A percentile compares a stretch with the other conserved stretches of the same genome.
Evolutionary conservation across 2,797 vertebrate genomes (phyloP).

Genomic region (Lepus townsendii): DNA sequence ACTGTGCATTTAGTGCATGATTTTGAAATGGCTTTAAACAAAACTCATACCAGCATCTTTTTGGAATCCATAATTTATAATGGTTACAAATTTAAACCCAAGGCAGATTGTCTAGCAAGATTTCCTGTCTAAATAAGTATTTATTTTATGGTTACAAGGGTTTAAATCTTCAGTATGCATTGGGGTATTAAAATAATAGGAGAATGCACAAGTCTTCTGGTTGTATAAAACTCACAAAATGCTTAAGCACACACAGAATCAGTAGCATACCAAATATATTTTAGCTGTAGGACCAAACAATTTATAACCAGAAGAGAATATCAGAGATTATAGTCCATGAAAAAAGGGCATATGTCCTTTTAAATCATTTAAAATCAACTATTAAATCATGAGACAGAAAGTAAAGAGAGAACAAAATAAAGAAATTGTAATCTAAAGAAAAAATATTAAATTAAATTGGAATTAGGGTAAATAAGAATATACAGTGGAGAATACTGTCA

Average conservation of each 20-base stretch:
- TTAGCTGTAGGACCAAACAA: not conserved
- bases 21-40: not conserved
- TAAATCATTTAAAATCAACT: slow-evolving; percentile 16
- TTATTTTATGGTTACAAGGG: not conserved
- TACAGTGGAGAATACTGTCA: not conserved
- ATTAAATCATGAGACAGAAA: not conserved
- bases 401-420: not conserved
- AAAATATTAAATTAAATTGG: slow-evolving; percentile 7
- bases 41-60: not conserved
- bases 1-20: not conserved
- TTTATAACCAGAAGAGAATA: not conserved
- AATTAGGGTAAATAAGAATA: slow-evolving; percentile 5
- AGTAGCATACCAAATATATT: not conserved
- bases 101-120: not conserved
- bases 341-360: not conserved
- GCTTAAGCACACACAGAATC: not conserved
- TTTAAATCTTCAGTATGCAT: not conserved
- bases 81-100: not conserved
- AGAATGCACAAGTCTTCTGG: not conserved
- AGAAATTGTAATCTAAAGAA: slow-evolving; percentile 32
- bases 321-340: not conserved
- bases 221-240: not conserved
- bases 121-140: slow-evolving; percentile 12
- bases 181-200: not conserved
- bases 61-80: slow-evolving; percentile 20